A percentile compares a stretch with the other conserved stretches of the same genome.
These are phyloP conservation scores for Bos javanicus DNA, from an alignment of 2,113 vertebrate genomes.

Conservation along the genomic window DNA sequence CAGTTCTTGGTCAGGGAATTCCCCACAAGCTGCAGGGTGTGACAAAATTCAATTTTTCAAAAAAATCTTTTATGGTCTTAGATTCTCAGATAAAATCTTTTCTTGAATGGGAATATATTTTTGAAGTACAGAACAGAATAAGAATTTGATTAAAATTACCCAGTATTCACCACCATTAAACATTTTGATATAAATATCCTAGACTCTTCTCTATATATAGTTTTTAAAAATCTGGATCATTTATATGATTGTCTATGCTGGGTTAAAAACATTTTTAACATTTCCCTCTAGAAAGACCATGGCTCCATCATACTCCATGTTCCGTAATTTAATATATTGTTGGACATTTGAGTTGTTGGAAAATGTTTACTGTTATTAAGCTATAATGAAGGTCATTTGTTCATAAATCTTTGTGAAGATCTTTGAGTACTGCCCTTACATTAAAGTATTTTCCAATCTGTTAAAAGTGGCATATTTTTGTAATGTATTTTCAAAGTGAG, in stretches of 20 bases:
- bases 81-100: background rate
- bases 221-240: background rate
- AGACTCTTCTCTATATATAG: background rate
- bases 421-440: background rate
- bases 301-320: background rate
- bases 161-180: background rate
- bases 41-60: background rate
- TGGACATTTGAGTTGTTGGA: background rate
- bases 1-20: background rate
- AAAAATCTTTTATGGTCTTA: background rate
- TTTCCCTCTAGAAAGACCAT: background rate
- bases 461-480: background rate
- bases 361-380: background rate
- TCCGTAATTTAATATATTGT: background rate
- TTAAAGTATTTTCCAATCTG: background rate
- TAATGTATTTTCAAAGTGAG: background rate
- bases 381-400: background rate
- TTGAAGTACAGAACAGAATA: background rate
- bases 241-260: background rate
- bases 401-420: slow-evolving; percentile 12
- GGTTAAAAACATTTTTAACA: background rate
- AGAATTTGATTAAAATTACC: background rate
- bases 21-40: background rate
- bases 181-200: background rate
- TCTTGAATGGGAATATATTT: background rate